These are phyloP conservation scores for Apamea anceps DNA, from an alignment of 2,888 invertebrate species.

Conservation along the genomic window DNA sequence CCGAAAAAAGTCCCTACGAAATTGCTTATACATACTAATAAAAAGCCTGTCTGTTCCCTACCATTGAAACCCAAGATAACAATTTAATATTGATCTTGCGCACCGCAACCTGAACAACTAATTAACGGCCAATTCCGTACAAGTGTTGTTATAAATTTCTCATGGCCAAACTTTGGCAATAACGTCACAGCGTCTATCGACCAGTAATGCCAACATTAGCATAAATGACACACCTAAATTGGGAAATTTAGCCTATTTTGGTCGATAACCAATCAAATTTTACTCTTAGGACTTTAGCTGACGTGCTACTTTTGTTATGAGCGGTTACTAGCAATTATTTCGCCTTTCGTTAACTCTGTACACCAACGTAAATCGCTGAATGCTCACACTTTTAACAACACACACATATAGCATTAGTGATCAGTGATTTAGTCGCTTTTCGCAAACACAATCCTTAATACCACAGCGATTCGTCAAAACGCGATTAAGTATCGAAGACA, in stretches of 20 bases:
- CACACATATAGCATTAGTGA: background rate
- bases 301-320: background rate
- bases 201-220: constrained; percentile 79
- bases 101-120: constrained; percentile 43
- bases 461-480: background rate
- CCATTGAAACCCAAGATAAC: constrained; percentile 19
- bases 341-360: background rate
- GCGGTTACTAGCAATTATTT: background rate
- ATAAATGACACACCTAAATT: constrained; percentile 81
- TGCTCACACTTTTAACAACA: too few species aligned
- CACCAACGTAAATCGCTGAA: too few species aligned
- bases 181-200: constrained; percentile 63
- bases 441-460: background rate
- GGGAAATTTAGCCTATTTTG: constrained; percentile 77
- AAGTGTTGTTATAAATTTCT: constrained; percentile 64
- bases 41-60: background rate
- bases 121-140: constrained; percentile 58
- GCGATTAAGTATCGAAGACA: background rate
- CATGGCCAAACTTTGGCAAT: constrained; percentile 65
- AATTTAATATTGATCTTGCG: constrained; percentile 26
- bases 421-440: background rate
- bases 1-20: background rate
- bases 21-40: background rate
- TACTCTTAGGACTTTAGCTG: background rate
- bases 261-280: constrained; percentile 76